A percentile compares a stretch with the other conserved stretches of the same genome.
These are phyloP conservation scores for Macrosteles quadrilineatus DNA, from an alignment of 1,140 invertebrate species.

Conservation along the genomic window DNA sequence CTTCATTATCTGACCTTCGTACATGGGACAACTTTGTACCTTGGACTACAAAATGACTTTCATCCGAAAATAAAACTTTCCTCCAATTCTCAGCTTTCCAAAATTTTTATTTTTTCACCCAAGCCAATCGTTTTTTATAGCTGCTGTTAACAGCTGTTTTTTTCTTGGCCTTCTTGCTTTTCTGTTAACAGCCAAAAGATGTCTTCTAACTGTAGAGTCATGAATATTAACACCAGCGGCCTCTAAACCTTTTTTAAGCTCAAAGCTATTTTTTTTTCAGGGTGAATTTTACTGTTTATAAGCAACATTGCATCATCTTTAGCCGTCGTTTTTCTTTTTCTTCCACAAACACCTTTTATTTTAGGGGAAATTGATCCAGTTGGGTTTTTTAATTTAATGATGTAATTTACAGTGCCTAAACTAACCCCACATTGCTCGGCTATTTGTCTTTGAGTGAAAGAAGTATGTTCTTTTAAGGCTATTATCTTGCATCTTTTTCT, in stretches of 20 bases:
- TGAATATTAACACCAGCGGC: neutral
- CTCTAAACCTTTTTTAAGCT: neutral
- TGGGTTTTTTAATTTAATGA: constrained; percentile 11
- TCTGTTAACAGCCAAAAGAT: neutral
- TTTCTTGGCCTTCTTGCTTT: neutral
- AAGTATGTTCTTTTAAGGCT: constrained; percentile 2
- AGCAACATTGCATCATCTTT: constrained; percentile 4
- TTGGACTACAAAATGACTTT: neutral
- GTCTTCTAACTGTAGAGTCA: constrained; percentile 6
- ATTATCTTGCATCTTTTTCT: constrained; percentile 8
- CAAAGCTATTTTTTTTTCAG: constrained; percentile 15
- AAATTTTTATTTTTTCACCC: neutral
- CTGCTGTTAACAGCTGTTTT: constrained; percentile 12
- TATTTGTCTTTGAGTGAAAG: neutral
- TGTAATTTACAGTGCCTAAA: neutral
- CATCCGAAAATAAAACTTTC: neutral
- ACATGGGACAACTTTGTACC: neutral
- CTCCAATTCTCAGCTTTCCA: neutral
- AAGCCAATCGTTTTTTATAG: constrained; percentile 9
- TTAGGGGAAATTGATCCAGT: neutral
- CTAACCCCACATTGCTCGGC: neutral
- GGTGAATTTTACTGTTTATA: constrained; percentile 5
- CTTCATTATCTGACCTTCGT: constrained; percentile 2
- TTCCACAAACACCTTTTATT: constrained; percentile 1
- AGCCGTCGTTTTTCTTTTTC: constrained; percentile 5